phyloP scores from a whole-genome alignment of 2,113 vertebrate species.

The Isurus oxyrinchus region DNA sequence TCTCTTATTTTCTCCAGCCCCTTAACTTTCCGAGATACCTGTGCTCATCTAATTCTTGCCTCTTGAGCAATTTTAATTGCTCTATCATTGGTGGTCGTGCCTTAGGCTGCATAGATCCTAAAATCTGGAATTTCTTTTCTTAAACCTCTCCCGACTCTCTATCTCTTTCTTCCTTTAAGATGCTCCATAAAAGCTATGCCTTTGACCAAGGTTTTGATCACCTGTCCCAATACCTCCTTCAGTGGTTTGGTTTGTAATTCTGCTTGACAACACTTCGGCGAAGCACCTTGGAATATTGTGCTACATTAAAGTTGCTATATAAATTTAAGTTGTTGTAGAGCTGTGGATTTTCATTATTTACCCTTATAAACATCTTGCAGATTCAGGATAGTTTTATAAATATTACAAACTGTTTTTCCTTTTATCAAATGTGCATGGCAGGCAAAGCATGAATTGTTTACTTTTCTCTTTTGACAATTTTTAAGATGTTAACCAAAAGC shows the following conservation, averaged over 20 bases:
- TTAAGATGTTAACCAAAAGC: neutral
- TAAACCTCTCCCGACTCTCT: too few relatives aligned
- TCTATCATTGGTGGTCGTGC: too few relatives aligned
- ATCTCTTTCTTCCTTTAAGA: neutral
- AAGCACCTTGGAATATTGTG: neutral
- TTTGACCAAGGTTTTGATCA: neutral
- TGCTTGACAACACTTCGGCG: neutral
- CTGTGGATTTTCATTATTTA: too few relatives aligned
- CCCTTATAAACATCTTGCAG: too few relatives aligned
- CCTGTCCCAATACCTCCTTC: neutral
- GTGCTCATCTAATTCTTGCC: too few relatives aligned
- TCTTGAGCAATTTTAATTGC: too few relatives aligned
- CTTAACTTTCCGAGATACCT: too few relatives aligned
- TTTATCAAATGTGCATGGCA: neutral
- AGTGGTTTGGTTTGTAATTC: neutral
- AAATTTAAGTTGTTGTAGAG: neutral
- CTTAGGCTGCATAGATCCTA: too few relatives aligned
- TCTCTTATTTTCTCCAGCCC: too few relatives aligned
- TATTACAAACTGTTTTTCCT: neutral
- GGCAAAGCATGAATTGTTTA: neutral
- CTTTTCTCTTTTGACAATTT: neutral
- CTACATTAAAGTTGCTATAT: neutral
- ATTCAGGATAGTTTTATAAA: neutral
- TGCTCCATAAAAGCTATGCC: neutral
- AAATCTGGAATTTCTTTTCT: too few relatives aligned